Evolutionary conservation across 2,797 vertebrate species (phyloP).

Genomic region (Gadopsis bispinosus): DNA sequence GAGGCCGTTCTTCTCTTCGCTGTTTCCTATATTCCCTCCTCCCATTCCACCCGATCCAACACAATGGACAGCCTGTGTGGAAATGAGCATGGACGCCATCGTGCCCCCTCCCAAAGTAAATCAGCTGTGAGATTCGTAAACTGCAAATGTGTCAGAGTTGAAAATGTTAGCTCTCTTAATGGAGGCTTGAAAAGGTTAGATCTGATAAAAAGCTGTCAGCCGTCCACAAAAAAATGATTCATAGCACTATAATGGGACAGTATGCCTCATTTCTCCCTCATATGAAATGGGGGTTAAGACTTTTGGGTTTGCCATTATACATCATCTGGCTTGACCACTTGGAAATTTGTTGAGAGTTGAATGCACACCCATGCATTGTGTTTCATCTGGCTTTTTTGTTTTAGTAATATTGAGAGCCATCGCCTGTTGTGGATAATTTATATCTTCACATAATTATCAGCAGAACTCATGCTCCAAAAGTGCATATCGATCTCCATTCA

Average conservation of each 20-base stretch:
- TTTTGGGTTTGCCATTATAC: conserved; percentile 90
- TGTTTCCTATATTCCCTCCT: conserved; percentile 38
- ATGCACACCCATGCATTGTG: conserved; percentile 77
- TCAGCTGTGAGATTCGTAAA: conserved; percentile 98
- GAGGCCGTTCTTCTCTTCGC: conserved; percentile 14
- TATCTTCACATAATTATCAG: conserved; percentile 52
- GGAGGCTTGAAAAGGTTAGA: conserved; percentile 99
- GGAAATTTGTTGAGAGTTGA: conserved; percentile 87
- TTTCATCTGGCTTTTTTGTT: conserved; percentile 67
- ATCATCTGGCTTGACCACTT: conserved; percentile 94
- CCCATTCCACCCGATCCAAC: conserved; percentile 34
- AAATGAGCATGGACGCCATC: conserved; percentile 75
- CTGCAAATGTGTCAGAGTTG: conserved; percentile 96
- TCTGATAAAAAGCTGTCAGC: conserved; percentile 99
- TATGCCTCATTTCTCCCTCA: conserved; percentile 99
- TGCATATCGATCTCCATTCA: conserved; percentile 47
- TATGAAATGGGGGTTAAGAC: conserved; percentile 94
- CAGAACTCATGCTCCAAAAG: conserved; percentile 45
- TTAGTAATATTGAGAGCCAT: conserved; percentile 47
- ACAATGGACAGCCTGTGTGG: conserved; percentile 71
- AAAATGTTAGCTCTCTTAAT: conserved; percentile 97
- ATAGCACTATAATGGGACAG: conserved; percentile 97
- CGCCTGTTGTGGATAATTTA: conserved; percentile 47
- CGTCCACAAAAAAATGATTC: conserved; percentile 96
- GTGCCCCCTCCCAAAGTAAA: conserved; percentile 91